A percentile compares a stretch with the other conserved stretches of the same genome.
phyloP scores from a whole-genome alignment of 2,797 vertebrate genomes.

The Cryptoprocta ferox region DNA sequence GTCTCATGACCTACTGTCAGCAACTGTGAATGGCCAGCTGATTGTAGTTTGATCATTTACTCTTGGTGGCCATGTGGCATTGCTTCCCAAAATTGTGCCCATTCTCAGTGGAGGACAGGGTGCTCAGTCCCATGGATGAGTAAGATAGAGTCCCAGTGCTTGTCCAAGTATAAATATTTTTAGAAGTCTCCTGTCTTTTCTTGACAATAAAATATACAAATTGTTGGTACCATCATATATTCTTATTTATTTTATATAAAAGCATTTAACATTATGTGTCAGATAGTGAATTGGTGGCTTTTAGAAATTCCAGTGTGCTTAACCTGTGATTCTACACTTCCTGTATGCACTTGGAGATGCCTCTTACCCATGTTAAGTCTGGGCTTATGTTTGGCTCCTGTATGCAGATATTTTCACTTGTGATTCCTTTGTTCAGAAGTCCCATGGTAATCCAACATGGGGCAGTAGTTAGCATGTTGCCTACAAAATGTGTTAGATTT shows the following conservation, averaged over 20 bases:
- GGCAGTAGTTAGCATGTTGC: not conserved
- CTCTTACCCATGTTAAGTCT: not conserved
- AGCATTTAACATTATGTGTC: not conserved
- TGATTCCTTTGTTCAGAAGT: not conserved
- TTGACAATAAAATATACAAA: not conserved
- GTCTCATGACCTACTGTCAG: not conserved
- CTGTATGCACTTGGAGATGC: not conserved
- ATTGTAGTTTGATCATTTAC: not conserved
- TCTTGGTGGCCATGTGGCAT: not conserved
- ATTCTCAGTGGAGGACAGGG: not conserved
- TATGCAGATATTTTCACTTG: not conserved
- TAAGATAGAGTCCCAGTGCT: not conserved
- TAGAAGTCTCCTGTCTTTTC: not conserved
- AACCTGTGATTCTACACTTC: not conserved
- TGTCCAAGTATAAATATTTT: not conserved
- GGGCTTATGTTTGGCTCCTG: not conserved
- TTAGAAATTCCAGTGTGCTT: not conserved
- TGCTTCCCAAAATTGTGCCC: not conserved
- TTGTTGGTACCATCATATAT: not conserved
- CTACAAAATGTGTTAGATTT: not conserved
- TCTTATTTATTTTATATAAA: conserved; percentile 30
- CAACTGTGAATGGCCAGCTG: not conserved
- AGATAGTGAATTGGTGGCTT: not conserved
- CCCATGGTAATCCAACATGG: not conserved
- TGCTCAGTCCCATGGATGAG: not conserved